A percentile compares a stretch with the other conserved stretches of the same genome.
Evolutionary conservation across 2,797 vertebrate species (phyloP).

Genomic region (Chiloscyllium punctatum): DNA sequence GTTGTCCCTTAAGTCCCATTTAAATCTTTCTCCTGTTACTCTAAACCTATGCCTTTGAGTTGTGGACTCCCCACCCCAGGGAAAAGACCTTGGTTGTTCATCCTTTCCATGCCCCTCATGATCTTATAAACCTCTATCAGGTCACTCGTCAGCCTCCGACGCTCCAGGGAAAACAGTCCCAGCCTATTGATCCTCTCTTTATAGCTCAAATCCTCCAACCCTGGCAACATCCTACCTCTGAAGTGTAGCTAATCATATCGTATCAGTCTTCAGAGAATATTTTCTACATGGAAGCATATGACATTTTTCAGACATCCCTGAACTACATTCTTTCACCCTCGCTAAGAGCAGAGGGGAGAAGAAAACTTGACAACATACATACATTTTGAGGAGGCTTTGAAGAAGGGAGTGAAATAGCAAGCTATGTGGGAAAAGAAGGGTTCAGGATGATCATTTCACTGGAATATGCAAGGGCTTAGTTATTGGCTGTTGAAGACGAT

Average conservation of each 20-base stretch:
- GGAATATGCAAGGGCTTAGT: background rate
- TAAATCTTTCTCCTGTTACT: too few relatives aligned
- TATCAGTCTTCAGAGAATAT: slow-evolving; percentile 19
- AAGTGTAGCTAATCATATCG: background rate
- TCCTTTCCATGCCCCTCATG: too few relatives aligned
- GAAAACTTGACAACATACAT: background rate
- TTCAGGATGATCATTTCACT: background rate
- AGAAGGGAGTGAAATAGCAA: background rate
- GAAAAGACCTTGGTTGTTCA: too few relatives aligned
- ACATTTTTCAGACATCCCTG: background rate
- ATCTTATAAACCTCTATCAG: too few relatives aligned
- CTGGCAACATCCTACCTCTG: background rate
- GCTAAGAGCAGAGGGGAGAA: background rate
- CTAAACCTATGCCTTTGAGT: too few relatives aligned
- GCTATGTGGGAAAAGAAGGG: background rate
- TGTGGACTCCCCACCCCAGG: too few relatives aligned
- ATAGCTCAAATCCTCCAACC: too few relatives aligned
- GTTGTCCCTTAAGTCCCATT: too few relatives aligned
- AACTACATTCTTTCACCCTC: background rate
- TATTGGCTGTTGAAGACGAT: background rate
- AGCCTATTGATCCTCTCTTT: too few relatives aligned
- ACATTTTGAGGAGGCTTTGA: background rate
- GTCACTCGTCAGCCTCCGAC: too few relatives aligned
- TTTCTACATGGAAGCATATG: background rate
- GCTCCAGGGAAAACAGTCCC: too few relatives aligned